A percentile compares a stretch with the other conserved stretches of the same genome.
These are phyloP conservation scores for Saguinus midas DNA, from an alignment of 2,113 vertebrate genomes.

Conservation along the genomic window DNA sequence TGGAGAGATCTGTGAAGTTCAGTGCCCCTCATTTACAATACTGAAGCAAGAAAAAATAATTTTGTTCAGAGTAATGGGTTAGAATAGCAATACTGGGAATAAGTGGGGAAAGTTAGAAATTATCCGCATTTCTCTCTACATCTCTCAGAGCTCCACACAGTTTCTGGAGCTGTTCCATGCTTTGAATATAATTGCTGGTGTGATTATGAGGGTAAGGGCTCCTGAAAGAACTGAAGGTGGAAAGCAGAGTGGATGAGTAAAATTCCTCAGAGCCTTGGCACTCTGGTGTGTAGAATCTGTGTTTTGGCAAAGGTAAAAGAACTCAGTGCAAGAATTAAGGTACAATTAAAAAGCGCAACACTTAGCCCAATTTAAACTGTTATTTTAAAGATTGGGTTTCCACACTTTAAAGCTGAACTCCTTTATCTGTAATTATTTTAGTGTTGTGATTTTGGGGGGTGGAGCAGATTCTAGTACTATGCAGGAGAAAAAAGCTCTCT, in stretches of 20 bases:
- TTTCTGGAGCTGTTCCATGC: background rate
- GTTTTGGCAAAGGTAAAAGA: background rate
- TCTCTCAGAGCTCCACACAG: background rate
- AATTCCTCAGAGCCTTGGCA: background rate
- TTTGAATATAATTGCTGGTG: background rate
- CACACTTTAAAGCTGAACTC: conserved; percentile 12
- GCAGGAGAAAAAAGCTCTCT: conserved; percentile 34
- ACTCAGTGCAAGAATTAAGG: background rate
- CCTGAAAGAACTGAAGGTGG: background rate
- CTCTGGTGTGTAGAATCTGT: background rate
- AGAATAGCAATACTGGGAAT: background rate
- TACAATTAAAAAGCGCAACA: conserved; percentile 8
- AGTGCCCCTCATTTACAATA: background rate
- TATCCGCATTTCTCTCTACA: background rate
- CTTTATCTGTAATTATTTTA: conserved; percentile 30
- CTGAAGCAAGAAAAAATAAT: background rate
- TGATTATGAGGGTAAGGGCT: background rate
- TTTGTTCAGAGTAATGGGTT: background rate
- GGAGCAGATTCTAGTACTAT: conserved; percentile 18
- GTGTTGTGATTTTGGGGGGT: conserved; percentile 7
- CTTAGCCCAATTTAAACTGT: background rate
- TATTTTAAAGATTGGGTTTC: conserved; percentile 42
- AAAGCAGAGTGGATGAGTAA: background rate
- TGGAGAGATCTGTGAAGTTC: background rate
- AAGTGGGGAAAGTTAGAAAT: background rate